Base-by-base conservation (phyloP, 2,888 invertebrate species). In the Lissocephala sabroskyi region DNA sequence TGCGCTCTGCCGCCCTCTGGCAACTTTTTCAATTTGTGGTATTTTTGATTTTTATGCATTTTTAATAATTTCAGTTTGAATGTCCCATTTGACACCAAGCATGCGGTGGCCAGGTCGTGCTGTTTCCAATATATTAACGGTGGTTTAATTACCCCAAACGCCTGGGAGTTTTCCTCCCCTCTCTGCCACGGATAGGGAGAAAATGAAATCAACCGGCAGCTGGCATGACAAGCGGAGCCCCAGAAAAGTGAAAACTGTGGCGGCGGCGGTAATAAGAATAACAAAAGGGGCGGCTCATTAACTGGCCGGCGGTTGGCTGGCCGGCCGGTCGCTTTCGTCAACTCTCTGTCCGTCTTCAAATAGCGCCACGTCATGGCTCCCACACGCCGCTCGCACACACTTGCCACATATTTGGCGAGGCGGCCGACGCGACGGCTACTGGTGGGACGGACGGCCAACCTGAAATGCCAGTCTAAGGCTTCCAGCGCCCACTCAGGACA, bases 281-380 rank as follows among this genome's bases (percentile, higher is more conserved):
- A 71, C 76, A 68, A 71, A 60, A 60, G 52, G 59, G 68, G 55
- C 74, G 68, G 74, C 74, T 76, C 70, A 71, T 71, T 79, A 71
- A 73, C 70, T 79, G 59, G 73, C 68, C 76, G n/a, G n/a, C n/a
- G 59, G 68, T 53, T 70, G 68, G 74, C 74, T 76, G 79, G 79
- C 79, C 76, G 79, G 73, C 70, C 76, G 59, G 73, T 79, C 76
- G 76, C 68, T 70, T 70, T 70, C 68, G 68, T 70, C 68, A 70
- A 70, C 79, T 67, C 46, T 47, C 42, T n/a, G n/a, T n/a, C n/a
- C n/a, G n/a, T 23, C 23, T 3, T 23, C 36, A 52, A 77, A 68
- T 78, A 68, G 45, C 73, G 68, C 68, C 60, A 56, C 54, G 68
- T 70, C 68, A 70, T 78, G 76, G 42, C 54, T 61, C 51, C 37